These are phyloP conservation scores for Cichladusa arquata DNA, from an alignment of 2,113 vertebrate genomes.

Conservation along the genomic window DNA sequence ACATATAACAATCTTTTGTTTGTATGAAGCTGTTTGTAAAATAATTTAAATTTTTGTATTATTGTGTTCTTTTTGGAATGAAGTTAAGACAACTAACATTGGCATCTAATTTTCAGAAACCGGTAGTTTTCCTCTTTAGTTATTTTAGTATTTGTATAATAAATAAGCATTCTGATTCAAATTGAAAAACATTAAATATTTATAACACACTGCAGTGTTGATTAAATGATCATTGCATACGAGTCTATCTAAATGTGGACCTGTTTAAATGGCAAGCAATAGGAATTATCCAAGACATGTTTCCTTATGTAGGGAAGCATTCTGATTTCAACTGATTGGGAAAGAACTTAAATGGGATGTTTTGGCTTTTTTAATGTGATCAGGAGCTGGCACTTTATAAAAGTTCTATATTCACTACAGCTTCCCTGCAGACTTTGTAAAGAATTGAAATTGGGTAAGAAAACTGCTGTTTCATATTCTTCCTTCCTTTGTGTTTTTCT, in stretches of 20 bases:
- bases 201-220: background rate
- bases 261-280: background rate
- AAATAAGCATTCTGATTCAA: background rate
- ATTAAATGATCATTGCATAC: background rate
- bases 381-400: background rate
- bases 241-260: background rate
- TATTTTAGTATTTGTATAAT: background rate
- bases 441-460: background rate
- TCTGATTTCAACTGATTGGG: background rate
- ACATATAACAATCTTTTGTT: background rate
- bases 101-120: background rate
- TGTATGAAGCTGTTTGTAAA: background rate
- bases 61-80: background rate
- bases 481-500: background rate
- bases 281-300: background rate
- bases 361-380: background rate
- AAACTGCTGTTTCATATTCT: background rate
- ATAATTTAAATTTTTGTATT: background rate
- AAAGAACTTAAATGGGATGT: background rate
- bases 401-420: background rate
- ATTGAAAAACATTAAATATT: background rate
- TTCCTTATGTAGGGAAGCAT: rapidly evolving
- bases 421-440: background rate
- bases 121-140: background rate
- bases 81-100: background rate